Evolutionary conservation across 2,797 vertebrate genomes (phyloP), one percentile per base, ranked within the genome.

Genomic region (Nyctibius grandis): DNA sequence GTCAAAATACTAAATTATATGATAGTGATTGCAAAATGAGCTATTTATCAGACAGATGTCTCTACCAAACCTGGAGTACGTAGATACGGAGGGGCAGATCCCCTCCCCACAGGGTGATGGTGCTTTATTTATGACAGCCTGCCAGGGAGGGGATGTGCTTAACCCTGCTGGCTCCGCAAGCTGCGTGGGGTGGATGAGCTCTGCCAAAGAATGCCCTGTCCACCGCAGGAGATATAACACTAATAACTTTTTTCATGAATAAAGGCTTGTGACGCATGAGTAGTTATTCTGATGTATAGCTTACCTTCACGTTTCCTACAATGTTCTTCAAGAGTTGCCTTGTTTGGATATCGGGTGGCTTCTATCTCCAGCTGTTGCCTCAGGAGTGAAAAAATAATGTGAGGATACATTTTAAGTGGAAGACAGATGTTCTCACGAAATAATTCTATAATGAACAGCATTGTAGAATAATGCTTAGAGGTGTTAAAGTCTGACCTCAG

Each of bases 1-100:
- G 96, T 97, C 97, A 97, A 95, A 94, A 93, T 94, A 97, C 96
- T 96, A 94, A 96, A 97, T 97, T 97, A 96, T 93, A 86, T 80
- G 95, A 96, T 97, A 91, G 91, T 95, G 96, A 97, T 96, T 96
- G 96, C 95, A 96, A 97, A 97, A 97, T 85, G 96, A 96, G 97
- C 95, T 96, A 96, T 97, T 97, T 97, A 97, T 94, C 95, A 96
- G 96, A 74, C 94, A 96, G 94, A 94, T 86, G 91, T 93, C 90
- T 92, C 78, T 57, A 84, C 47, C 53, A 40, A 73, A 84, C 10
- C 65, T 84, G 85, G 72, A 84, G 50, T 2, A 44, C 25, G 7
- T 6, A 40, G 87, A 21, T 42, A 73, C 0, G 2, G 81, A 75
- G 91, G 80, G 77, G 57, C 78, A 77, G 91, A 26, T 81, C 45